phyloP scores from a whole-genome alignment of 2,797 vertebrate genomes.

The Eidolon dupreanum region DNA sequence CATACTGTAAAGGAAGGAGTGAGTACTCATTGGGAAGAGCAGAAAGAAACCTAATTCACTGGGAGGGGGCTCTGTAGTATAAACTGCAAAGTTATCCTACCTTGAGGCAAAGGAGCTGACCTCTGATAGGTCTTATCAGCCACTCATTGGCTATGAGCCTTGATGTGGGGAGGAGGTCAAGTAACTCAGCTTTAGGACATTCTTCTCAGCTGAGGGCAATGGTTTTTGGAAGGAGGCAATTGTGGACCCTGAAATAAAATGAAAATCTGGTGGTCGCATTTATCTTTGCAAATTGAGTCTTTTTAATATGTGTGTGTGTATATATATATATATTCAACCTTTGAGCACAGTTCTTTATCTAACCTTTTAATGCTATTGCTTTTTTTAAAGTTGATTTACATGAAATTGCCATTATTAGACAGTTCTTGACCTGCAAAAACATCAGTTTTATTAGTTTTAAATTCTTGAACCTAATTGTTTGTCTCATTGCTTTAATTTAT shows the following conservation, averaged over 20 bases:
- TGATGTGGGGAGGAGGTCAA: neutral
- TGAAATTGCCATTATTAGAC: neutral
- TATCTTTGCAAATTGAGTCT: neutral
- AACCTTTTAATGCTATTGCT: neutral
- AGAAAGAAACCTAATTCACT: neutral
- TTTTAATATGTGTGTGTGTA: neutral
- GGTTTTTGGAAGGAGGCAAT: neutral
- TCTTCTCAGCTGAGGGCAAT: neutral
- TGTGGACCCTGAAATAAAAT: neutral
- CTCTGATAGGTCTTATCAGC: neutral
- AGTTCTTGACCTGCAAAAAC: neutral
- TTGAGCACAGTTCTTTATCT: neutral
- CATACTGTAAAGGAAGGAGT: neutral
- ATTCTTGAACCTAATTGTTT: neutral
- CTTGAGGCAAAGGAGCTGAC: neutral
- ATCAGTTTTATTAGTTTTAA: neutral
- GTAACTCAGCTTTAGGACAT: neutral
- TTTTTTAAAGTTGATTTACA: neutral
- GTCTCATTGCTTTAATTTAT: neutral
- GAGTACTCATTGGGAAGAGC: neutral
- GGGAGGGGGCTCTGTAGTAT: no score
- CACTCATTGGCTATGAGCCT: no score
- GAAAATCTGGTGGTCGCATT: neutral
- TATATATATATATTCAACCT: neutral
- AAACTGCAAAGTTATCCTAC: neutral